These are phyloP conservation scores for Triops longicaudatus DNA, from an alignment of 1,140 invertebrate genomes.

Conservation along the genomic window DNA sequence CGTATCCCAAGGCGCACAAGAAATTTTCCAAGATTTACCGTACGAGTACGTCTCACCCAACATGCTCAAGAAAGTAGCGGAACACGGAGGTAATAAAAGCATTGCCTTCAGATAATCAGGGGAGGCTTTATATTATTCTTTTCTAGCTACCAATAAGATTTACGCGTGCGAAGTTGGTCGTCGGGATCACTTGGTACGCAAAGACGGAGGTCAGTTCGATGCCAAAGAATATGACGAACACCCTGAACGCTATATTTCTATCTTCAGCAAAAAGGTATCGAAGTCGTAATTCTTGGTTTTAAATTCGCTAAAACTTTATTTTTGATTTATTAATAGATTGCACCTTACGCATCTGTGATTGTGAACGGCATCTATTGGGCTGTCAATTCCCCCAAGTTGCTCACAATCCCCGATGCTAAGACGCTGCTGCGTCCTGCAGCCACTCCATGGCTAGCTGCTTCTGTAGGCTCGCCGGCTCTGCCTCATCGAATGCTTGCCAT, in stretches of 20 bases:
- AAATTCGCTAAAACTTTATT: neutral
- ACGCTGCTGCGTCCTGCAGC: slow-evolving; percentile 74
- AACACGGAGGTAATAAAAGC: slow-evolving; percentile 77
- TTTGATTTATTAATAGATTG: slow-evolving; percentile 56
- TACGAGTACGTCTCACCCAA: slow-evolving; percentile 94
- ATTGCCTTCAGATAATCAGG: neutral
- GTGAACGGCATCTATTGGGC: slow-evolving; percentile 99
- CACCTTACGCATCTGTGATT: slow-evolving; percentile 92
- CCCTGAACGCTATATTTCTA: slow-evolving; percentile 90
- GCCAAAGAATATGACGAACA: slow-evolving; percentile 82
- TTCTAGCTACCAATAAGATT: slow-evolving; percentile 76
- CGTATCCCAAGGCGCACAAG: slow-evolving; percentile 47
- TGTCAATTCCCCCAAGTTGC: slow-evolving; percentile 84
- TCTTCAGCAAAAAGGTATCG: slow-evolving; percentile 80
- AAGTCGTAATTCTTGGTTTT: neutral
- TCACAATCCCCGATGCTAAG: slow-evolving; percentile 98
- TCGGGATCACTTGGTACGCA: slow-evolving; percentile 83
- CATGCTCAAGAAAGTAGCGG: slow-evolving; percentile 87
- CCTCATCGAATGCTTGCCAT: slow-evolving; percentile 70
- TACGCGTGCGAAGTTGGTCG: slow-evolving; percentile 90
- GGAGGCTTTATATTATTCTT: slow-evolving; percentile 24
- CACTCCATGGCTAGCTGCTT: slow-evolving; percentile 84
- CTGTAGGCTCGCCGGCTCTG: slow-evolving; percentile 73
- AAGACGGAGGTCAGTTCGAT: slow-evolving; percentile 84
- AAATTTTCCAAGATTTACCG: slow-evolving; percentile 67